Evolutionary conservation across 2,797 vertebrate genomes (phyloP), one percentile per base, ranked within the genome.

Genomic region (Thunnus albacares): DNA sequence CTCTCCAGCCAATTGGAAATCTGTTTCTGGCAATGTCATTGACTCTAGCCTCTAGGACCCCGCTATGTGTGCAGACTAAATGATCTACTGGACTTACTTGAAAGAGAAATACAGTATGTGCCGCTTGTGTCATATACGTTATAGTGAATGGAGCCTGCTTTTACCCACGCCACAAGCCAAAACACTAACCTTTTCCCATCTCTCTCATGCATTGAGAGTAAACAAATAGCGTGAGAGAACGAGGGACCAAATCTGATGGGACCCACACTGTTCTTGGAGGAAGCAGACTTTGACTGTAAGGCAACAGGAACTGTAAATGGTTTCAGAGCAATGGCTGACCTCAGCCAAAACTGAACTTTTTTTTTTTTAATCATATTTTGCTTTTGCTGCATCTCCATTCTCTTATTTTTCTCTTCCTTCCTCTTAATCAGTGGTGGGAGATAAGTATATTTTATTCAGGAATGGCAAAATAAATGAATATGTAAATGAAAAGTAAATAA

Each of bases 21-120:
- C 63, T 59, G 91, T 92, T 91, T 58, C 84, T 68, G 93, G 93
- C 91, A 93, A 93, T 84, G 89, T 93, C 90, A 85, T 63, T 57
- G 9, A 17, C 59, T 30, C 47, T 41, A 41, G 67, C 78, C 47
- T 84, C 86, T 69, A 63, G 33, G 84, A 67, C 71, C 51, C 57
- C 2, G 10, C 78, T 83, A 52, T 64, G 20, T 87, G 75, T 63
- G 72, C 62, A 38, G 64, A 70, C 57, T 59, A 70, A 80, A 85
- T 38, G 60, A 80, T 81, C 77, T 82, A 76, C 82, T 74, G 26
- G 72, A 74, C 67, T 85, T 67, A 71, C 52, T 61, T 73, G 26
- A 73, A 70, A 84, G 64, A 43, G 79, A 83, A 84, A 84, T 49
- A 18, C 14, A 4, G 38, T 78, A 82, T 58, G 83, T 60, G 22